Evolutionary conservation across 2,797 vertebrate genomes (phyloP), one percentile per base, ranked within the genome.

Genomic region (Rhabdomys pumilio): DNA sequence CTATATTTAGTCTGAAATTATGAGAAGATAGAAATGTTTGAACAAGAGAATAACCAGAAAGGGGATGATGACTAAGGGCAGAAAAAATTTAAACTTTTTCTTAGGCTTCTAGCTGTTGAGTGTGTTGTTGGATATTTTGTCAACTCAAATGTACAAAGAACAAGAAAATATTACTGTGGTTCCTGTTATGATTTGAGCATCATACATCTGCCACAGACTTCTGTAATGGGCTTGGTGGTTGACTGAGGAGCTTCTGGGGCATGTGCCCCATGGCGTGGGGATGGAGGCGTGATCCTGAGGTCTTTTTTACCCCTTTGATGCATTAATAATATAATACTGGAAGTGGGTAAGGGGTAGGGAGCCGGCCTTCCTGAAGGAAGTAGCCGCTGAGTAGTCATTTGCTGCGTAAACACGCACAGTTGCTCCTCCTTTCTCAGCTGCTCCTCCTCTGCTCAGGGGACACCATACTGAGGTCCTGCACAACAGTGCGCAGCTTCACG

Each of bases 11-110:
- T 81, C 44, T 55, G 73, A 83, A 65, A 89, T 55, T 90, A 29
- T 26, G 67, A 88, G 55, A 89, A 93, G 44, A 41, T 44, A 88
- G 92, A 97, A 87, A 85, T 12, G 55, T 88, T 50, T 90, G 31
- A 95, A 15, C 65, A 84, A 86, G 67, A 97, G 38, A 26, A 44
- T 86, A 55, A 85, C 31, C 17, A 82, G 83, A 7, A 34, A 90
- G 47, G 20, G n/a, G 72, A 82, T 1, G 0, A 55, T 80, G 61
- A 95, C 44, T 44, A 90, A n/a, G 1, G 80, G 50, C 50, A 91
- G 53, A 91, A 82, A 61, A 91, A 84, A 90, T 38, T 61, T 85
- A 38, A 65, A 91, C 4, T 57, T 57, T 9, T 80, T 63, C 53
- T 29, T 72, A 92, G 34, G 90, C 61, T 86, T 81, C 75, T n/a